A percentile compares a stretch with the other conserved stretches of the same genome.
These are phyloP conservation scores for Clepsis dumicolana DNA, from an alignment of 2,888 invertebrate genomes.

Conservation along the genomic window DNA sequence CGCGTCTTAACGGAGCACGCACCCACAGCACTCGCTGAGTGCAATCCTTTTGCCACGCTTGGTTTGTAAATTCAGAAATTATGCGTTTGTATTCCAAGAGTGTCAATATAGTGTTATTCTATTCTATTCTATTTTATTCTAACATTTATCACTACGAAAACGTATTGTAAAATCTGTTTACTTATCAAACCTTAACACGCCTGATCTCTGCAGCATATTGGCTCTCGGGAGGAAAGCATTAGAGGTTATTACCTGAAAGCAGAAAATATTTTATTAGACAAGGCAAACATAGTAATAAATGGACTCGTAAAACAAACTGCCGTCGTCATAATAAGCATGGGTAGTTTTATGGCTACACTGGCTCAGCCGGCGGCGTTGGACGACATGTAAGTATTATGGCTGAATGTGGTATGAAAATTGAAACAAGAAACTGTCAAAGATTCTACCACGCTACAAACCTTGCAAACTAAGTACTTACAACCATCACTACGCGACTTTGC, in stretches of 20 bases:
- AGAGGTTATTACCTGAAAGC: slow-evolving; percentile 42
- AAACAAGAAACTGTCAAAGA: too few relatives aligned
- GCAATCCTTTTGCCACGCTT: too few relatives aligned
- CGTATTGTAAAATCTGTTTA: background rate
- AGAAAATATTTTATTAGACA: slow-evolving; percentile 43
- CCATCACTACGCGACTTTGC: too few relatives aligned
- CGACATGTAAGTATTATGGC: background rate
- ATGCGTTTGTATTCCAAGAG: too few relatives aligned
- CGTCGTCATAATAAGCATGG: slow-evolving; percentile 42
- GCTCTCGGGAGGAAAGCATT: slow-evolving; percentile 28
- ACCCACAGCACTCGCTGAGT: too few relatives aligned
- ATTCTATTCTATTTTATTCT: too few relatives aligned
- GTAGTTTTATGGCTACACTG: slow-evolving; percentile 38
- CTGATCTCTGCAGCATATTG: slow-evolving; percentile 2
- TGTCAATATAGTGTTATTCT: too few relatives aligned
- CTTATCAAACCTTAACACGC: background rate
- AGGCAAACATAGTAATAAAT: slow-evolving; percentile 43
- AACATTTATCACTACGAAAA: too few relatives aligned
- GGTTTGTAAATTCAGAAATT: too few relatives aligned
- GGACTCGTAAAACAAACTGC: slow-evolving; percentile 42
- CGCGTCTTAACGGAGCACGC: too few relatives aligned
- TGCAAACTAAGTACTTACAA: too few relatives aligned
- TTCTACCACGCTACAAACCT: too few relatives aligned
- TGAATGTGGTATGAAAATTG: background rate
- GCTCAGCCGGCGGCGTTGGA: slow-evolving; percentile 15